Percentiles rank a stretch among this genome's conserved stretches.
These are phyloP conservation scores for Anomalospiza imberbis DNA, from an alignment of 2,797 vertebrate species.

Conservation along the genomic window DNA sequence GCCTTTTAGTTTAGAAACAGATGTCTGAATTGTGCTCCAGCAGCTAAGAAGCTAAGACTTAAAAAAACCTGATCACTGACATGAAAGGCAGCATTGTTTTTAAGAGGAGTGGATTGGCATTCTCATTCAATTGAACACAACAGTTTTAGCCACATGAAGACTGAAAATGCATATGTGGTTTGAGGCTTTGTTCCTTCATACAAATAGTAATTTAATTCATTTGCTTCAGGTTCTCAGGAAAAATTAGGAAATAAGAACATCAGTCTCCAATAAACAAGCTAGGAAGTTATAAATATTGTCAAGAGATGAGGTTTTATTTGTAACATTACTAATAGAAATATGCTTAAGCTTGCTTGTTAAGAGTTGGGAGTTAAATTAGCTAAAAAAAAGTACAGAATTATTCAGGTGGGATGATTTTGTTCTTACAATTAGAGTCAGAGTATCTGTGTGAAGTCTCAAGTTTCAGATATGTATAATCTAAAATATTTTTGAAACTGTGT, in stretches of 20 bases:
- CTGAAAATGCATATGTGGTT: background rate
- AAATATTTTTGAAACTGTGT: background rate
- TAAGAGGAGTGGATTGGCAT: background rate
- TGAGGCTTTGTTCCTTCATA: background rate
- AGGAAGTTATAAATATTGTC: background rate
- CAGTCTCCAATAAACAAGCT: background rate
- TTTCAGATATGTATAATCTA: background rate
- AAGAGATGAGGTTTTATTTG: background rate
- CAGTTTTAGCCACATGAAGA: background rate
- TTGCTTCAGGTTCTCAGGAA: background rate
- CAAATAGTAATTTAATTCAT: background rate
- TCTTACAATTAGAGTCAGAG: background rate
- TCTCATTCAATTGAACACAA: background rate
- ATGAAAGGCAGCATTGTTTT: background rate
- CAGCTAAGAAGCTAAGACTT: constrained; percentile 36
- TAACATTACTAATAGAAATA: background rate
- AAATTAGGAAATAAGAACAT: background rate
- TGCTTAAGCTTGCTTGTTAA: background rate
- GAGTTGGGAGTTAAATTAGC: background rate
- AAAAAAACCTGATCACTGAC: background rate
- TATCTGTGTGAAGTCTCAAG: background rate
- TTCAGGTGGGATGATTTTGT: background rate
- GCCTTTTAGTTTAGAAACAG: constrained; percentile 42
- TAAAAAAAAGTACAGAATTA: background rate
- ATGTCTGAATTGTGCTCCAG: constrained; percentile 31